A percentile compares a stretch with the other conserved stretches of the same genome.
phyloP scores from a whole-genome alignment of 1,140 invertebrate species.

The Lordiphosa stackelbergi region DNA sequence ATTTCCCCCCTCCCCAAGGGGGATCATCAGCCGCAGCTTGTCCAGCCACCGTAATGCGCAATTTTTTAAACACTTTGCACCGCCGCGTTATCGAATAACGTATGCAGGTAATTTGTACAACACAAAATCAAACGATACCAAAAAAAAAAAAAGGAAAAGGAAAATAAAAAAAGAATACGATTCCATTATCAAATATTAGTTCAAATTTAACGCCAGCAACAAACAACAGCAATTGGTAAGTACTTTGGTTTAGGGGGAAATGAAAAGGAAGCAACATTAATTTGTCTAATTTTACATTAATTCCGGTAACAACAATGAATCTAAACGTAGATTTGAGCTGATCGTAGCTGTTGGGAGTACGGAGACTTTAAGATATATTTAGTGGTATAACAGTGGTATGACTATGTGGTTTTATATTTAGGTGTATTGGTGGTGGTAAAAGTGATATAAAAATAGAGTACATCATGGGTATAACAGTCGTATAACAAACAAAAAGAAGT shows the following conservation, averaged over 20 bases:
- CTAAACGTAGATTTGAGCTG: conserved; percentile 3
- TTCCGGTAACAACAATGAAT: conserved; percentile 43
- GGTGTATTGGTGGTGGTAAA: not conserved
- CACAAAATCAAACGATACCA: no score
- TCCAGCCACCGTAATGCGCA: conserved; percentile 5
- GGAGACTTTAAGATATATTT: not conserved
- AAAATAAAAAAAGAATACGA: conserved; percentile 14
- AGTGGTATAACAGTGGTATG: not conserved
- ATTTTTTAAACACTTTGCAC: not conserved
- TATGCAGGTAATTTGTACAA: no score
- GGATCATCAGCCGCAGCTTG: no score
- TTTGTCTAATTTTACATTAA: conserved; percentile 39
- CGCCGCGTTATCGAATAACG: no score
- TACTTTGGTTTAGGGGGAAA: not conserved
- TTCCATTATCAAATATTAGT: conserved; percentile 19
- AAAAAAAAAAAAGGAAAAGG: conserved; percentile 4
- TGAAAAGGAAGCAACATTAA: conserved; percentile 14
- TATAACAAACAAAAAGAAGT: not conserved
- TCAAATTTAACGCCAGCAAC: conserved; percentile 47
- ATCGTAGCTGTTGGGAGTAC: not conserved
- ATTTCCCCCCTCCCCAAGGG: no score
- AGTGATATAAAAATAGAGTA: not conserved
- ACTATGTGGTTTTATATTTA: conserved; percentile 9
- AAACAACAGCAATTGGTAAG: conserved; percentile 39
- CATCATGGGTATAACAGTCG: not conserved